A percentile compares a stretch with the other conserved stretches of the same genome.
phyloP scores from a whole-genome alignment of 2,113 vertebrate species.

The Terrapene triunguis region DNA sequence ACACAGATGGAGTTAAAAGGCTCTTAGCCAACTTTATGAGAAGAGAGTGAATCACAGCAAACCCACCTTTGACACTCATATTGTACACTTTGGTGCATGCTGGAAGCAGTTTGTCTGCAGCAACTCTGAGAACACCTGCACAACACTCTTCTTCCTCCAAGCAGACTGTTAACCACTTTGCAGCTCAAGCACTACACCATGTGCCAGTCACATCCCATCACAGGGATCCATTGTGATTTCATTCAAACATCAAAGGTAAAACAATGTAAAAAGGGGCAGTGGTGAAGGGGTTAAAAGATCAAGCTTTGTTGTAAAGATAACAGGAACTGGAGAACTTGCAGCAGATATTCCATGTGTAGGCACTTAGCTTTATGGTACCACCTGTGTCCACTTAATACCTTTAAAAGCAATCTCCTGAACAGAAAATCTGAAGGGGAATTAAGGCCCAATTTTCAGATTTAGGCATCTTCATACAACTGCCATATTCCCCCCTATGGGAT shows the following conservation, averaged over 20 bases:
- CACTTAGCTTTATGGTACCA: conserved; percentile 76
- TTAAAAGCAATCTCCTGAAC: conserved; percentile 71
- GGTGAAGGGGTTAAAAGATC: conserved; percentile 73
- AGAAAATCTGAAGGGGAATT: conserved; percentile 42
- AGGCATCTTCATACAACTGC: conserved; percentile 20
- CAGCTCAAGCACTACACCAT: conserved; percentile 16
- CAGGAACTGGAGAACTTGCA: conserved; percentile 64
- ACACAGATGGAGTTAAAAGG: not conserved
- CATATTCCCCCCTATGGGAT: not conserved
- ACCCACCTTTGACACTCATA: not conserved
- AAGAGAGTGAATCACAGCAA: not conserved
- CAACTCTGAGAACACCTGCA: conserved; percentile 53
- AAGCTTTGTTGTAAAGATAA: conserved; percentile 75
- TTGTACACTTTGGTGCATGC: not conserved
- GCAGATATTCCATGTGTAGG: conserved; percentile 77
- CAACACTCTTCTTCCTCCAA: conserved; percentile 63
- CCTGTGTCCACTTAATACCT: conserved; percentile 74
- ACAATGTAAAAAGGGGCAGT: conserved; percentile 11
- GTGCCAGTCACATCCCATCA: conserved; percentile 57
- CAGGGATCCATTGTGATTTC: conserved; percentile 64
- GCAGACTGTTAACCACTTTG: conserved; percentile 38
- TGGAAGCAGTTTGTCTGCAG: conserved; percentile 69
- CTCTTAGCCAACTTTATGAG: not conserved
- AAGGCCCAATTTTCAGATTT: conserved; percentile 18
- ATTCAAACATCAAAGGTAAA: conserved; percentile 55